phyloP scores from a whole-genome alignment of 2,888 invertebrate genomes.

The Leptinotarsa peninsularis region DNA sequence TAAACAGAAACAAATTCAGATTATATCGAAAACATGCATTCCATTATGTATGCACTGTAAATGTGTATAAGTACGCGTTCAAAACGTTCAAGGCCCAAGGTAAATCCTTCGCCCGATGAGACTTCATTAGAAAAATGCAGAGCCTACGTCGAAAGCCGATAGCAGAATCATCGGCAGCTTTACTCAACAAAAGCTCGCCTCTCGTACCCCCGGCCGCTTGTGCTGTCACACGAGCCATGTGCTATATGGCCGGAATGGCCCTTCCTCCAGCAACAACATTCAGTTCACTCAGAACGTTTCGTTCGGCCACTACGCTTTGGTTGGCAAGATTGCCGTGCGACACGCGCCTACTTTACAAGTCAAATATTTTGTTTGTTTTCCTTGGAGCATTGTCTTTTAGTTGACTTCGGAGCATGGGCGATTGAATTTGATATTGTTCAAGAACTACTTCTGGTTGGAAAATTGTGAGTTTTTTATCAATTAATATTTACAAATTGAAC shows the following conservation, averaged over 20 bases:
- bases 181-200: constrained; percentile 12
- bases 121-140: too few relatives aligned
- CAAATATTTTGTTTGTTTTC: constrained; percentile 17
- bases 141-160: too few relatives aligned
- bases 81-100: too few relatives aligned
- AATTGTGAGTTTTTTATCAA: neutral
- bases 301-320: constrained; percentile 24
- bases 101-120: too few relatives aligned
- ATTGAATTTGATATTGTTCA: constrained; percentile 2
- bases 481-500: too few relatives aligned
- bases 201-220: constrained; percentile 18
- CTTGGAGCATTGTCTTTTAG: neutral
- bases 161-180: constrained; percentile 10
- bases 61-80: too few relatives aligned
- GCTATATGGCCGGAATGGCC: constrained; percentile 28
- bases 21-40: too few relatives aligned
- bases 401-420: constrained; percentile 5
- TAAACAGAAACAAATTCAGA: too few relatives aligned
- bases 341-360: constrained; percentile 31
- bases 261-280: constrained; percentile 34
- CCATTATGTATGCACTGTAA: too few relatives aligned
- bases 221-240: constrained; percentile 36
- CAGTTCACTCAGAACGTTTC: constrained; percentile 39
- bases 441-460: neutral
- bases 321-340: constrained; percentile 21